These are phyloP conservation scores for Dicyrtoma fusca DNA, from an alignment of 2,888 invertebrate species.

Conservation along the genomic window DNA sequence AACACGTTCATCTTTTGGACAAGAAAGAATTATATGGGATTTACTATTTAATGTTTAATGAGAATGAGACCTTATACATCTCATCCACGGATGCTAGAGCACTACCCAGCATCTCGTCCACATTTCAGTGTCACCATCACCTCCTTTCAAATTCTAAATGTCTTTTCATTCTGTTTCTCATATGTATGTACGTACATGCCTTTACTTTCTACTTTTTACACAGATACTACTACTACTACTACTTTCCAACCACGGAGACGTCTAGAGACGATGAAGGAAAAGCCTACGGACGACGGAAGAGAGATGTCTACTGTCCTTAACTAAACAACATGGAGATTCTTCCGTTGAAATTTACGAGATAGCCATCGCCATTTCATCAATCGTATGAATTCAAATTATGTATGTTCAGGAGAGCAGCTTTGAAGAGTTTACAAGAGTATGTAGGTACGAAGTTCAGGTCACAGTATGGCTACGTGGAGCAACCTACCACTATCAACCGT, in stretches of 20 bases:
- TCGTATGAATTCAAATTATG: conserved; percentile 19
- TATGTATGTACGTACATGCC: not conserved
- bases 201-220: not conserved
- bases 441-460: no score
- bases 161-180: not conserved
- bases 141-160: not conserved
- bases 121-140: conserved; percentile 23
- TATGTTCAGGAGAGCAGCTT: conserved; percentile 1
- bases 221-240: no score
- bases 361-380: conserved; percentile 32
- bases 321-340: not conserved
- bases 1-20: conserved; percentile 9
- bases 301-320: no score
- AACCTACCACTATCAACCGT: no score
- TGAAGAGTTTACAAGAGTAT: no score
- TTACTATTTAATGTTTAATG: no score
- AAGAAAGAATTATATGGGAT: not conserved
- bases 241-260: no score
- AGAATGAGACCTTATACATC: no score
- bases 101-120: not conserved
- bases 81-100: not conserved
- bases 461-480: no score
- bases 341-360: conserved; percentile 11
- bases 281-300: no score
- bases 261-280: no score